Percentiles rank a stretch among this genome's conserved stretches.
These are phyloP conservation scores for Hypotaenidia okinawae DNA, from an alignment of 2,797 vertebrate species.

Conservation along the genomic window DNA sequence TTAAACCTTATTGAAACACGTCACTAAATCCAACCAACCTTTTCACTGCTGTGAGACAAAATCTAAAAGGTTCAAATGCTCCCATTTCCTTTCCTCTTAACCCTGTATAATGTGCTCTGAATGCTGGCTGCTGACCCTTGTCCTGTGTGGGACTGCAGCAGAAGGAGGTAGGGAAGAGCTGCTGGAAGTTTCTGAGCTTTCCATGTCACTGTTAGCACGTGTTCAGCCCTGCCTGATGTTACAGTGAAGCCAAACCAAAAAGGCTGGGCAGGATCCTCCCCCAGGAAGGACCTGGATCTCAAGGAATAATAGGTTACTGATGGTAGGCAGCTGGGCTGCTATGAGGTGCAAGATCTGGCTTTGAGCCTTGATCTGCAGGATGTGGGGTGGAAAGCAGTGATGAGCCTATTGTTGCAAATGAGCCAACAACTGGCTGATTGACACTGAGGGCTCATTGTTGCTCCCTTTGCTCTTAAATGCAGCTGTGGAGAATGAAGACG, in stretches of 20 bases:
- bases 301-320: slow-evolving; percentile 3
- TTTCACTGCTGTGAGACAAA: not conserved
- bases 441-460: not conserved
- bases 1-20: not conserved
- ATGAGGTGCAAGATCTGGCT: not conserved
- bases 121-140: not conserved
- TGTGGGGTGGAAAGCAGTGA: slow-evolving; percentile 5
- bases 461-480: not conserved
- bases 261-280: not conserved
- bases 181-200: not conserved
- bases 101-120: not conserved
- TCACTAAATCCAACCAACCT: not conserved
- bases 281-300: not conserved
- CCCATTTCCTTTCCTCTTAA: not conserved
- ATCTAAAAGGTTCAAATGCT: not conserved
- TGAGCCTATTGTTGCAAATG: slow-evolving; percentile 17
- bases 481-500: not conserved
- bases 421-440: not conserved
- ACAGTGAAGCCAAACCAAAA: not conserved
- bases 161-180: not conserved
- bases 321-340: slow-evolving; percentile 21
- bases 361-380: slow-evolving; percentile 20
- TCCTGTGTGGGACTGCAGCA: not conserved
- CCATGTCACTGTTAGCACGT: rapidly evolving
- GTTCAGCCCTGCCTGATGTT: not conserved